phyloP scores from a whole-genome alignment of 2,113 vertebrate species.

The Trachemys scripta region DNA sequence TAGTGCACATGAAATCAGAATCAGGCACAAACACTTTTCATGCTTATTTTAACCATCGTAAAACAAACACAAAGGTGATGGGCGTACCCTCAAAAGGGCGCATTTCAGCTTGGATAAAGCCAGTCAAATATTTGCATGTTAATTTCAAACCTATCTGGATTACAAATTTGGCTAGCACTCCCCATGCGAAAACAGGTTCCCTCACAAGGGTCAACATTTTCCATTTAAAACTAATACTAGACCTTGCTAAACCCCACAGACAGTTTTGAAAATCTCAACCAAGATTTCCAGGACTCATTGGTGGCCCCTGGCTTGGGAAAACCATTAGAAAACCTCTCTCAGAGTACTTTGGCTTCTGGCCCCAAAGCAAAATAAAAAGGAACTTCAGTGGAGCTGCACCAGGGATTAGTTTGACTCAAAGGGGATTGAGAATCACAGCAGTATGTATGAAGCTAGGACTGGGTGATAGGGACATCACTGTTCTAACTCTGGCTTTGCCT shows the following conservation, averaged over 20 bases:
- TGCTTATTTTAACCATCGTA: slow-evolving; percentile 59
- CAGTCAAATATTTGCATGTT: slow-evolving; percentile 35
- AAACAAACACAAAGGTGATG: slow-evolving; percentile 50
- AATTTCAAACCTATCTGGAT: slow-evolving; percentile 61
- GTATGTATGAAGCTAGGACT: no score
- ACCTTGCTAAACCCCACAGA: slow-evolving; percentile 64
- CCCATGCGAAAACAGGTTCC: slow-evolving; percentile 68
- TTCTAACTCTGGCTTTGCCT: not conserved
- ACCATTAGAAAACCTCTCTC: slow-evolving; percentile 53
- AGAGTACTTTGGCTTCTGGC: slow-evolving; percentile 44
- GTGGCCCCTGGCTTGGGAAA: slow-evolving; percentile 16
- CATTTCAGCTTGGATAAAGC: slow-evolving; percentile 66
- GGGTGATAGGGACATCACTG: not conserved
- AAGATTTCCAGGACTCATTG: slow-evolving; percentile 67
- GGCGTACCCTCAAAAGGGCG: slow-evolving; percentile 33
- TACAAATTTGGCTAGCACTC: slow-evolving; percentile 60
- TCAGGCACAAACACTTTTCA: slow-evolving; percentile 64
- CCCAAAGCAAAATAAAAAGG: not conserved
- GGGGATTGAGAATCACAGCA: no score
- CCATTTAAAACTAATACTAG: slow-evolving; percentile 75
- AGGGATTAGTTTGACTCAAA: no score
- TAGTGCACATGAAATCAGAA: slow-evolving; percentile 36
- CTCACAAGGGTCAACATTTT: slow-evolving; percentile 74
- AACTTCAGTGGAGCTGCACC: no score
- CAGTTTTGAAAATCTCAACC: slow-evolving; percentile 67